These are phyloP conservation scores for Acrobasis consociella DNA, from an alignment of 2,888 invertebrate genomes.

Conservation along the genomic window DNA sequence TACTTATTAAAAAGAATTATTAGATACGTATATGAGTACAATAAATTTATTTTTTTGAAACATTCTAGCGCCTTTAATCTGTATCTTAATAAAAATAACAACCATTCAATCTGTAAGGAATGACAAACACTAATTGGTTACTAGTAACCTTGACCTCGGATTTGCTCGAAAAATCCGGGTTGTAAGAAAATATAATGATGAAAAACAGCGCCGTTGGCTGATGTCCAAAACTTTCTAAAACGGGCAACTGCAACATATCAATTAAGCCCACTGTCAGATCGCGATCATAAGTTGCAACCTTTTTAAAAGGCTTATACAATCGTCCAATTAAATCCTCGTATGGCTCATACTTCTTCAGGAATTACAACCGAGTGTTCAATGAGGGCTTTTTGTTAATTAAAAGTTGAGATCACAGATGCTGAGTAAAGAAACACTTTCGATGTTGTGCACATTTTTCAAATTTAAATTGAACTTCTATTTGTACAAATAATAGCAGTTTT, in stretches of 20 bases:
- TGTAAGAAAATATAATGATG: slow-evolving; percentile 47
- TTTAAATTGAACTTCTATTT: too few species aligned
- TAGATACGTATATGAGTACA: too few species aligned
- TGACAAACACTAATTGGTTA: slow-evolving; percentile 17
- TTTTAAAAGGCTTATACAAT: slow-evolving; percentile 43
- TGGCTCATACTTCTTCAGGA: slow-evolving; percentile 1
- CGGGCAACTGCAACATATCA: slow-evolving; percentile 65
- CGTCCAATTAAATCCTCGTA: slow-evolving; percentile 29
- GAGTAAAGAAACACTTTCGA: too few species aligned
- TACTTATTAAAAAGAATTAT: too few species aligned
- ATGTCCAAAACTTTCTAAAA: slow-evolving; percentile 71
- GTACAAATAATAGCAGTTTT: too few species aligned
- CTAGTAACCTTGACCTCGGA: slow-evolving; percentile 64
- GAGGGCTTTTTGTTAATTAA: too few species aligned
- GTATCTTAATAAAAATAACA: too few species aligned
- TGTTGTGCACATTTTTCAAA: too few species aligned
- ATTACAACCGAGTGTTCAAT: background rate
- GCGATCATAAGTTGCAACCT: slow-evolving; percentile 41
- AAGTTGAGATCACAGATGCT: too few species aligned
- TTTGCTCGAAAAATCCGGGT: slow-evolving; percentile 58
- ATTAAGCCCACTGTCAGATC: slow-evolving; percentile 49
- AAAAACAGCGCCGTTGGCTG: slow-evolving; percentile 64
- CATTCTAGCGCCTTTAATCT: too few species aligned
- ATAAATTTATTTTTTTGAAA: too few species aligned
- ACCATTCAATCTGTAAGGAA: background rate